Evolutionary conservation across 2,888 invertebrate genomes (phyloP).

Genomic region (Tricholauxania praeusta): DNA sequence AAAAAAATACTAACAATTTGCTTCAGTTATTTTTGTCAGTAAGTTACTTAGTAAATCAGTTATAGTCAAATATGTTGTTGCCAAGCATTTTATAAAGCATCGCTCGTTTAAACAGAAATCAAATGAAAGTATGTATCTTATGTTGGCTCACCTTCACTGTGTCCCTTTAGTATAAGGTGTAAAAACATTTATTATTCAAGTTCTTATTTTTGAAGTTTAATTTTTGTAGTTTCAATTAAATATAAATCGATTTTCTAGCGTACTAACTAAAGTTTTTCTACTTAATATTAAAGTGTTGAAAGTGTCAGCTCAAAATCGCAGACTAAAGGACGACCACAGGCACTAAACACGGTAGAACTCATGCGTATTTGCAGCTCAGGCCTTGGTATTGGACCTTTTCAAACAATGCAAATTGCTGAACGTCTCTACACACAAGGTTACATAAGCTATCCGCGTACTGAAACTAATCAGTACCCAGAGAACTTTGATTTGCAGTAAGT

Average conservation of each 20-base stretch:
- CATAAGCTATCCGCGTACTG: conserved; percentile 98
- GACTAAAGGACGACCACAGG: conserved; percentile 85
- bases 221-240: too few species aligned
- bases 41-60: too few species aligned
- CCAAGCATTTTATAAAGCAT: too few species aligned
- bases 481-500: conserved; percentile 91
- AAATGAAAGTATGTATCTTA: too few species aligned
- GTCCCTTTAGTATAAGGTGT: too few species aligned
- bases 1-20: too few species aligned
- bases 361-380: conserved; percentile 93
- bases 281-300: conserved; percentile 72
- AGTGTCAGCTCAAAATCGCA: conserved; percentile 88
- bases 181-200: too few species aligned
- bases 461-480: conserved; percentile 95
- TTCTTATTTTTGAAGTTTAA: too few species aligned
- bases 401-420: conserved; percentile 89
- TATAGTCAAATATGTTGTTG: too few species aligned
- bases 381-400: conserved; percentile 91
- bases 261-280: neutral
- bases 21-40: too few species aligned
- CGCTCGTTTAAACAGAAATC: too few species aligned
- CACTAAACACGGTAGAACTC: conserved; percentile 96
- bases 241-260: neutral
- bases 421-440: conserved; percentile 95
- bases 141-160: too few species aligned